These are phyloP conservation scores for Enteromius unitaeniatus DNA, from an alignment of 2,797 vertebrate genomes.

Conservation along the genomic window DNA sequence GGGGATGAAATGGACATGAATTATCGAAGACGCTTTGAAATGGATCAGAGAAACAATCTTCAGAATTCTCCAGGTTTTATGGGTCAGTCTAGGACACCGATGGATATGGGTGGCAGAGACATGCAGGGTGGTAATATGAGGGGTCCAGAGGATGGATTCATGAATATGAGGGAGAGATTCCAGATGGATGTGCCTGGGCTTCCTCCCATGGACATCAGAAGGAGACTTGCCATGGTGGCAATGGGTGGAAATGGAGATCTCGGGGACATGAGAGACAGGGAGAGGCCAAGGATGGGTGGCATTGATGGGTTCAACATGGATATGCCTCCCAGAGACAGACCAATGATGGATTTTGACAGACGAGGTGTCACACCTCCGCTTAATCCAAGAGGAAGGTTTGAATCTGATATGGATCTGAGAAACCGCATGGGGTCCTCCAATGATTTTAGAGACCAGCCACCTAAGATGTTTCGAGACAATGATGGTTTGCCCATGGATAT, in stretches of 20 bases:
- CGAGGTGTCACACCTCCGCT: constrained; percentile 69
- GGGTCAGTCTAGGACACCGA: constrained; percentile 79
- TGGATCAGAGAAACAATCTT: constrained; percentile 71
- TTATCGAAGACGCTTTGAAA: constrained; percentile 80
- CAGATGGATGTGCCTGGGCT: constrained; percentile 80
- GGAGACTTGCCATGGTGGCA: constrained; percentile 74
- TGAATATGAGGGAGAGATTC: constrained; percentile 84
- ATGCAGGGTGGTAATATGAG: constrained; percentile 81
- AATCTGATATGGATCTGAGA: constrained; percentile 87
- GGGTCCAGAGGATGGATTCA: constrained; percentile 80
- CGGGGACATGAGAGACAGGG: constrained; percentile 85
- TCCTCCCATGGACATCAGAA: constrained; percentile 74
- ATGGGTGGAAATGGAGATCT: constrained; percentile 75
- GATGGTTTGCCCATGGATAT: constrained; percentile 80
- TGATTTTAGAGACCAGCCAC: constrained; percentile 87
- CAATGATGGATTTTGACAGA: constrained; percentile 76
- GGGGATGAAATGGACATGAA: constrained; percentile 75
- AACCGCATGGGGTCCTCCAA: constrained; percentile 80
- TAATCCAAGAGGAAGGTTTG: constrained; percentile 78
- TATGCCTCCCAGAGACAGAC: constrained; percentile 71
- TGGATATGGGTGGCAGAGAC: constrained; percentile 85
- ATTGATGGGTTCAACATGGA: constrained; percentile 73
- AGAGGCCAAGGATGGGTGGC: constrained; percentile 68
- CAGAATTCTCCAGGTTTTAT: constrained; percentile 84
- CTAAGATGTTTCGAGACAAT: constrained; percentile 85